Evolutionary conservation across 1,140 invertebrate species (phyloP).

Genomic region (Stratiolaelaps scimitus): DNA sequence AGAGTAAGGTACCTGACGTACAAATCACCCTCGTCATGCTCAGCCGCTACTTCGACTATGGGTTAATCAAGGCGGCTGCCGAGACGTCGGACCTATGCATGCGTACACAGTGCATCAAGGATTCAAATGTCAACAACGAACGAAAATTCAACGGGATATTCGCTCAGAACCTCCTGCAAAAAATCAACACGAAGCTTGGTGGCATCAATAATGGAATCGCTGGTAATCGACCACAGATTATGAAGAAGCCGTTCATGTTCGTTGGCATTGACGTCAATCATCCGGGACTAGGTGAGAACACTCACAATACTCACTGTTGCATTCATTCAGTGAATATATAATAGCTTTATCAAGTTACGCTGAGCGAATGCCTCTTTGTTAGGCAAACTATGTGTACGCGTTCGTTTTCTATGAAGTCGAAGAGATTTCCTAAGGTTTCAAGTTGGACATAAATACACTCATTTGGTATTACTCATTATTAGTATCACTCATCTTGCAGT

Average conservation of each 20-base stretch:
- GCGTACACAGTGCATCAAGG: slow-evolving; percentile 66
- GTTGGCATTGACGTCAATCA: slow-evolving; percentile 21
- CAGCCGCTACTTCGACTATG: slow-evolving; percentile 42
- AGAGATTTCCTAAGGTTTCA: too few species aligned
- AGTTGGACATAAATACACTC: too few species aligned
- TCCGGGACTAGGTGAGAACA: not conserved
- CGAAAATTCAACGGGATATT: slow-evolving; percentile 12
- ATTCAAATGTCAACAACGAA: slow-evolving; percentile 42
- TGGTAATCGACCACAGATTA: not conserved
- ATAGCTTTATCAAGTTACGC: too few species aligned
- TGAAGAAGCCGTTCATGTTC: slow-evolving; percentile 7
- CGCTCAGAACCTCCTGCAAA: slow-evolving; percentile 3
- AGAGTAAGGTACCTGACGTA: not conserved
- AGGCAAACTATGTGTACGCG: too few species aligned
- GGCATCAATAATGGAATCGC: not conserved
- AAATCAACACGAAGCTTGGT: slow-evolving; percentile 7
- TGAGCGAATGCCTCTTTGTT: too few species aligned
- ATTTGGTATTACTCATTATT: too few species aligned
- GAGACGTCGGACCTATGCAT: slow-evolving; percentile 56
- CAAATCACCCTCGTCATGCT: slow-evolving; percentile 4
- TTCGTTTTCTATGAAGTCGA: too few species aligned
- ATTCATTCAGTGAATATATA: too few species aligned
- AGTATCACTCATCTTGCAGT: too few species aligned
- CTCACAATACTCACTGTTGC: too few species aligned
- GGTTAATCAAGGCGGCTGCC: slow-evolving; percentile 55